A percentile compares a stretch with the other conserved stretches of the same genome.
Evolutionary conservation across 2,113 vertebrate species (phyloP).

Genomic region (Hippocampus mohnikei): DNA sequence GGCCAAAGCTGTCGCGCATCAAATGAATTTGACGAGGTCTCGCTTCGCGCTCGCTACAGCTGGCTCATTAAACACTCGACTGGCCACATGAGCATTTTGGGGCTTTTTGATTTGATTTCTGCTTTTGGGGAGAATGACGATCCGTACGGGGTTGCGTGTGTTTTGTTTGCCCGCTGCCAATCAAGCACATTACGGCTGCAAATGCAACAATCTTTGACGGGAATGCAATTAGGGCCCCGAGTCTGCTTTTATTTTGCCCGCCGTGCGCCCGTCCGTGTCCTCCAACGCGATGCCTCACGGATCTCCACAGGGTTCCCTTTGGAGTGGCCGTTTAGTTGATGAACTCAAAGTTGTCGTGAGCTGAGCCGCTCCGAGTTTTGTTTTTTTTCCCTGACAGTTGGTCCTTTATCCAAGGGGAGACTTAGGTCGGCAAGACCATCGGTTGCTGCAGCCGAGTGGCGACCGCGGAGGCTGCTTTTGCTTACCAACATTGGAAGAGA

Average conservation of each 20-base stretch:
- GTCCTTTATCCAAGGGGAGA: no score
- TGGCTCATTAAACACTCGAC: constrained; percentile 61
- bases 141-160: constrained; percentile 35
- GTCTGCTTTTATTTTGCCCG: not conserved
- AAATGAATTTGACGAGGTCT: constrained; percentile 54
- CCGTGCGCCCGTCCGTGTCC: not conserved
- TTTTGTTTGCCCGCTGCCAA: constrained; percentile 7
- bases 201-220: not conserved
- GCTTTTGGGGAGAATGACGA: constrained; percentile 43
- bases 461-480: no score
- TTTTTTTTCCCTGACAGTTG: no score
- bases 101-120: constrained; percentile 23
- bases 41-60: constrained; percentile 48
- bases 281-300: not conserved
- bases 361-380: no score
- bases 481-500: no score
- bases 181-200: not conserved
- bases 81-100: constrained; percentile 45
- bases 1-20: constrained; percentile 29
- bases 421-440: no score
- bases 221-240: not conserved
- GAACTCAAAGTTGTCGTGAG: no score
- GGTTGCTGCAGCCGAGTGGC: no score
- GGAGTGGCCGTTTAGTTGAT: not conserved
- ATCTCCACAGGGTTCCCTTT: not conserved